Percentiles rank a stretch among this genome's conserved stretches.
Conservation (phyloP, 2,797 vertebrate species). For the Pseudotriccus pelzelni region DNA sequence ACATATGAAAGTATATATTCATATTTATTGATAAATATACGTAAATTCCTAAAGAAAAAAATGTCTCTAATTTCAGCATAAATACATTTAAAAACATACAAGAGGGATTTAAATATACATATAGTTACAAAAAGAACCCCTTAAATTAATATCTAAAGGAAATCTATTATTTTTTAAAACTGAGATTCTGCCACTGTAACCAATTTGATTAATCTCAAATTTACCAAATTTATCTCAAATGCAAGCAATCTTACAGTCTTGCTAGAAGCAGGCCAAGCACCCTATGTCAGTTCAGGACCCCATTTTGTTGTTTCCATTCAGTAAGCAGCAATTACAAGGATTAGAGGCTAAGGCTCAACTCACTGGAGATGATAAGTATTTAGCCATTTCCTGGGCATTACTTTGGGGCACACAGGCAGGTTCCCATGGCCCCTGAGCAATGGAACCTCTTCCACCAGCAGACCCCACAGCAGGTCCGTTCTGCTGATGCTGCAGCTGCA, state of each 20-base stretch:
- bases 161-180: background rate
- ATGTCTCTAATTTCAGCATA: background rate
- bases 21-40: background rate
- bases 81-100: background rate
- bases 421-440: background rate
- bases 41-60: background rate
- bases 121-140: background rate
- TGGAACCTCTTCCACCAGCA: slow-evolving; percentile 20
- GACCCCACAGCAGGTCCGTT: slow-evolving; percentile 43
- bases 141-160: background rate
- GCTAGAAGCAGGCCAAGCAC: background rate
- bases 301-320: background rate
- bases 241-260: background rate
- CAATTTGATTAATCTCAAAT: background rate
- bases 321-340: slow-evolving; percentile 45
- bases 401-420: slow-evolving; percentile 3
- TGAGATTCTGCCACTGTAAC: background rate
- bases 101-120: background rate
- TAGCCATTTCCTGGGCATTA: background rate
- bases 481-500: slow-evolving; percentile 28
- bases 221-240: background rate
- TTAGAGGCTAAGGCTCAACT: background rate
- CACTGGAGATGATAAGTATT: slow-evolving; percentile 9
- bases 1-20: background rate
- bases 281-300: background rate